phyloP scores from a whole-genome alignment of 2,797 vertebrate species.

The Alectoris magna region DNA sequence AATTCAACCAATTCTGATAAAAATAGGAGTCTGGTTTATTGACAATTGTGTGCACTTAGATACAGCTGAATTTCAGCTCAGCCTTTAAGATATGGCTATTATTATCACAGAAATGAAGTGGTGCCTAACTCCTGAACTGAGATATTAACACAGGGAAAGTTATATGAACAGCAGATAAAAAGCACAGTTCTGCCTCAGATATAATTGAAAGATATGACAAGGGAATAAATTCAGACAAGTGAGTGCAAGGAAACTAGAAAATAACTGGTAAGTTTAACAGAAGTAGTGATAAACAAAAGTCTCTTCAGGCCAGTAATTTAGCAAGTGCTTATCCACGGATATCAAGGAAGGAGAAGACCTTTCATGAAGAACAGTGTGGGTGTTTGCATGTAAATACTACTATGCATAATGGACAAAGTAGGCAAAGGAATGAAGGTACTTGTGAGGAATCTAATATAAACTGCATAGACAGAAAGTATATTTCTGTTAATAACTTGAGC shows the following conservation, averaged over 20 bases:
- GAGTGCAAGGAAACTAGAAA: neutral
- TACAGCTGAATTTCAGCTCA: constrained; percentile 16
- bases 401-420: neutral
- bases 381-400: neutral
- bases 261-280: neutral
- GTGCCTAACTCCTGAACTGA: neutral
- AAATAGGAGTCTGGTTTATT: constrained; percentile 28
- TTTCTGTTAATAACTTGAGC: neutral
- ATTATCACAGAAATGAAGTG: neutral
- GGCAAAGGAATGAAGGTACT: neutral
- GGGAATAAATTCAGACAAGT: neutral
- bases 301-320: neutral
- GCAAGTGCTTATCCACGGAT: neutral
- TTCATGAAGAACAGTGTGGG: fast-evolving
- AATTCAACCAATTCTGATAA: constrained; percentile 38
- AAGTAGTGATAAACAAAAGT: neutral
- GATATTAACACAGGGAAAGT: neutral
- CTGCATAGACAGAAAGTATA: neutral
- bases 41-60: constrained; percentile 19
- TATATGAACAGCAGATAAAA: neutral
- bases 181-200: neutral
- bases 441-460: neutral
- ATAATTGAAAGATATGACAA: neutral
- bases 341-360: neutral
- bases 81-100: neutral